A percentile compares a stretch with the other conserved stretches of the same genome.
These are phyloP conservation scores for Rhipidura dahli DNA, from an alignment of 2,113 vertebrate species.

Conservation along the genomic window DNA sequence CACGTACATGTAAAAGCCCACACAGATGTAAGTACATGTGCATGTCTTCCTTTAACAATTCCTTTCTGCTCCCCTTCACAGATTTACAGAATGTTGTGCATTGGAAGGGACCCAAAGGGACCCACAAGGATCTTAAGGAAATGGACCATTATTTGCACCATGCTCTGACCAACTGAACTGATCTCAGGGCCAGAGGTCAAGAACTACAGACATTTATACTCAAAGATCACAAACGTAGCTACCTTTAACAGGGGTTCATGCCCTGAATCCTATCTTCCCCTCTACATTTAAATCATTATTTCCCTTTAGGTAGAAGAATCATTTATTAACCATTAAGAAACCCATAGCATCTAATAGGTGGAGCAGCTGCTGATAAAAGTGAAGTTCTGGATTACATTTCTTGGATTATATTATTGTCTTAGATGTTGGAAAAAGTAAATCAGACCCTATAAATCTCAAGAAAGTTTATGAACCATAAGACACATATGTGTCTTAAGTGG, in stretches of 20 bases:
- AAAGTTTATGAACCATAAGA: not conserved
- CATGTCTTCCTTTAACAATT: not conserved
- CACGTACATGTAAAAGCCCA: not conserved
- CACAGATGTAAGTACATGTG: not conserved
- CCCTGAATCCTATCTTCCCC: not conserved
- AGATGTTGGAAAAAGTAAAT: not conserved
- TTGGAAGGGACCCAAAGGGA: not conserved
- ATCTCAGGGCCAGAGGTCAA: not conserved
- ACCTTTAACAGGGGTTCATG: not conserved
- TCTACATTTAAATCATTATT: not conserved
- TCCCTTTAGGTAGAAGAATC: not conserved
- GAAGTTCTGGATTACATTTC: not conserved
- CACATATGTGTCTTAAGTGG: not conserved
- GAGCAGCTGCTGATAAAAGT: not conserved
- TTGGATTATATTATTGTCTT: not conserved
- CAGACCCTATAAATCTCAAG: not conserved
- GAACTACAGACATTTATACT: not conserved
- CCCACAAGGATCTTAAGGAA: not conserved
- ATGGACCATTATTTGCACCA: not conserved
- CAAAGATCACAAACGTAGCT: not conserved
- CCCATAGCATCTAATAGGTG: fast-evolving
- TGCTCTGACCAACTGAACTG: not conserved
- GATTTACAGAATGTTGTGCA: not conserved
- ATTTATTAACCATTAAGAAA: not conserved
- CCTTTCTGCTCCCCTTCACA: not conserved